phyloP scores from a whole-genome alignment of 2,113 vertebrate genomes.

The Rhinogobius similis region DNA sequence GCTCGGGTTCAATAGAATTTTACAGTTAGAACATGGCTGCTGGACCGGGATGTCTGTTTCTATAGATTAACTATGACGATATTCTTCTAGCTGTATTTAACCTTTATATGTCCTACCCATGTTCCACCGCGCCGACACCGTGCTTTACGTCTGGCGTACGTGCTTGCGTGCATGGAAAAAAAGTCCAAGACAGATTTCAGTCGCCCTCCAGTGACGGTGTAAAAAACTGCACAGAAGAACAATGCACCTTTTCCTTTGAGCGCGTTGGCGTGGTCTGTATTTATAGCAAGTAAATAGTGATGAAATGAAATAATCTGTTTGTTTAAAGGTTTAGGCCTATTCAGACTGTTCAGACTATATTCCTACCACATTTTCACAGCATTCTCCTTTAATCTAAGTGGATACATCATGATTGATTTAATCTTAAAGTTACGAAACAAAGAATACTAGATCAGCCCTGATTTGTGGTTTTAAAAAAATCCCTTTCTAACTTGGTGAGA shows the following conservation, averaged over 20 bases:
- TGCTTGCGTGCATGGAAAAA: background rate
- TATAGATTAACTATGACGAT: no score
- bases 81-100: no score
- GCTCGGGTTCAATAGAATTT: no score
- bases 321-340: background rate
- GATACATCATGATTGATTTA: background rate
- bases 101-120: conserved; percentile 34
- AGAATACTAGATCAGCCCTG: no score
- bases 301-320: background rate
- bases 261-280: background rate
- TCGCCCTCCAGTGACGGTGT: conserved; percentile 31
- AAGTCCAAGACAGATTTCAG: background rate
- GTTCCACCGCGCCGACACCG: conserved; percentile 50
- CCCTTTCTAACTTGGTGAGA: no score
- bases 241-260: background rate
- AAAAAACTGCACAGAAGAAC: background rate
- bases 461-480: no score
- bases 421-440: background rate
- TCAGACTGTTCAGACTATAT: no score
- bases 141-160: conserved; percentile 5
- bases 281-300: background rate
- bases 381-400: background rate
- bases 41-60: no score
- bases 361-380: background rate
- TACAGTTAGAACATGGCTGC: no score